A percentile compares a stretch with the other conserved stretches of the same genome.
These are phyloP conservation scores for Phataginus tetradactyla DNA, from an alignment of 2,797 vertebrate genomes.

Conservation along the genomic window DNA sequence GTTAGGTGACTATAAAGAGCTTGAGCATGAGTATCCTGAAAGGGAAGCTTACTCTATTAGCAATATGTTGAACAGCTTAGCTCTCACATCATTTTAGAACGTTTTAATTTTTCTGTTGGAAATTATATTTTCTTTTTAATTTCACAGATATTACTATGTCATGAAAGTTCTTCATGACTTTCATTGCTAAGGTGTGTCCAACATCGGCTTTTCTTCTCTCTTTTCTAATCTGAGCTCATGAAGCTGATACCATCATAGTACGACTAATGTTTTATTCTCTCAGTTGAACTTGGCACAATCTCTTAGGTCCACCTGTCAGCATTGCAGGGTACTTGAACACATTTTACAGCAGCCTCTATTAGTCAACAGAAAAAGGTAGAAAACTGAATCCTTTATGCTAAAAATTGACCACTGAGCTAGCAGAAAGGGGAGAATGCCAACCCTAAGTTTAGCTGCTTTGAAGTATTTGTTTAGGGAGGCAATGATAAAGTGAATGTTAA, in stretches of 20 bases:
- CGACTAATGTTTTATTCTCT: conserved; percentile 38
- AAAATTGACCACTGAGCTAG: conserved; percentile 50
- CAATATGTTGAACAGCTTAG: conserved; percentile 21
- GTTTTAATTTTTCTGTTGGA: conserved; percentile 49
- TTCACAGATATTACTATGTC: background rate
- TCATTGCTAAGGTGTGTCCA: background rate
- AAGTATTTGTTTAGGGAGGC: conserved; percentile 10
- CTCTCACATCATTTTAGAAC: background rate
- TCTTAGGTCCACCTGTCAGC: conserved; percentile 69
- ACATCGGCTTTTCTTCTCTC: background rate
- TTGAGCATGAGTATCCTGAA: conserved; percentile 5
- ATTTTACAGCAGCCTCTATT: conserved; percentile 72
- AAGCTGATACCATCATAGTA: conserved; percentile 2
- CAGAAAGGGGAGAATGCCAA: conserved; percentile 66
- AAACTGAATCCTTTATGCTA: conserved; percentile 68
- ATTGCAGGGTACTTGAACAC: conserved; percentile 64
- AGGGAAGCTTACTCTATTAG: background rate
- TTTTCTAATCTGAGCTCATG: background rate
- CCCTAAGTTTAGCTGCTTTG: conserved; percentile 12
- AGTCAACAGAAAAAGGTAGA: conserved; percentile 78
- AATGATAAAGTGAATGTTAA: background rate
- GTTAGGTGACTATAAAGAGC: background rate
- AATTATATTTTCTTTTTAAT: conserved; percentile 35
- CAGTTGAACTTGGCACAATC: conserved; percentile 54
- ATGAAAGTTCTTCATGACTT: conserved; percentile 37